phyloP scores from a whole-genome alignment of 2,888 invertebrate genomes.

The Drosophila sordidula region DNA sequence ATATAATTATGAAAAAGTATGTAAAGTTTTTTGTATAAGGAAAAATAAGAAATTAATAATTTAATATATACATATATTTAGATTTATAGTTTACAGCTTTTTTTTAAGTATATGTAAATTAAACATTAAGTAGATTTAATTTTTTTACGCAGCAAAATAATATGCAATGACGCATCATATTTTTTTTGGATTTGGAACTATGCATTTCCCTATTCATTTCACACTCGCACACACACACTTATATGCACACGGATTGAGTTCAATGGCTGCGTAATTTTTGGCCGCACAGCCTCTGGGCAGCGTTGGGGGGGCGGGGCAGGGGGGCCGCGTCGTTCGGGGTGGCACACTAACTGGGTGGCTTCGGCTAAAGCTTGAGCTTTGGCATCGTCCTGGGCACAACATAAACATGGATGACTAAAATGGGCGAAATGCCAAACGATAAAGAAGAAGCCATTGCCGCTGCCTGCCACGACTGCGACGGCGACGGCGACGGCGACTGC shows the following conservation, averaged over 20 bases:
- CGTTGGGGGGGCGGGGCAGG: slow-evolving; percentile 1
- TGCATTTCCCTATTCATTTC: slow-evolving; percentile 32
- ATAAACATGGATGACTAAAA: slow-evolving; percentile 80
- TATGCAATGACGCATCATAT: background rate
- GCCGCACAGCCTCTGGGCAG: slow-evolving; percentile 70
- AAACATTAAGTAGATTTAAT: background rate
- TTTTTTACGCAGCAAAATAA: background rate
- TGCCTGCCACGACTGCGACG: slow-evolving; percentile 18
- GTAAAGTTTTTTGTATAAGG: no score
- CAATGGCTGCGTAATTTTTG: slow-evolving; percentile 78
- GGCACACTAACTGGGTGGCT: slow-evolving; percentile 58
- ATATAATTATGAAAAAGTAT: no score
- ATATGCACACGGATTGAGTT: slow-evolving; percentile 48
- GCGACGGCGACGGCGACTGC: slow-evolving; percentile 8
- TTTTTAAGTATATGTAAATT: no score
- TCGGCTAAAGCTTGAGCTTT: slow-evolving; percentile 56
- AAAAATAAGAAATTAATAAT: no score
- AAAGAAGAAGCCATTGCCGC: slow-evolving; percentile 74
- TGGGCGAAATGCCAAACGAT: slow-evolving; percentile 82
- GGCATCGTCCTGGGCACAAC: slow-evolving; percentile 57
- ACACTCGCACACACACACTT: slow-evolving; percentile 6
- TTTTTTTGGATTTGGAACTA: slow-evolving; percentile 19
- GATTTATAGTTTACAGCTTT: no score
- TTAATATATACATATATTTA: no score
- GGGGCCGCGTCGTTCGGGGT: slow-evolving; percentile 17